phyloP scores from a whole-genome alignment of 23 tunicate species.

The Ciona savignyi region DNA sequence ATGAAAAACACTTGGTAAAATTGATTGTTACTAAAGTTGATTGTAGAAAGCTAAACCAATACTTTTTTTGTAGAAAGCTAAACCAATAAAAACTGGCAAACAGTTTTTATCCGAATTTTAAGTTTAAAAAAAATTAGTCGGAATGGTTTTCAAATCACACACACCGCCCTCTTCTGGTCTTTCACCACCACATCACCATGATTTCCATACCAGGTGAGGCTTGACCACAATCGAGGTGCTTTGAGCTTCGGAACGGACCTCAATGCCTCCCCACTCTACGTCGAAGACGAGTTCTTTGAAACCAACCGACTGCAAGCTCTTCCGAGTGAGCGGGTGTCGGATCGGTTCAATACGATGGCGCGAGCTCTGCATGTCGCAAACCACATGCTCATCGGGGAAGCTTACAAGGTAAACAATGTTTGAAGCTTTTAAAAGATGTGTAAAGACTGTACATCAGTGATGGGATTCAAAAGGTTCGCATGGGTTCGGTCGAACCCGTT shows the following conservation, averaged over 20 bases:
- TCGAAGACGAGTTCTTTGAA: slow-evolving; percentile 93
- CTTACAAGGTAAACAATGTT: slow-evolving; percentile 9
- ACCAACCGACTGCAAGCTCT: slow-evolving; percentile 71
- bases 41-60: too few species aligned
- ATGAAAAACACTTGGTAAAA: too few species aligned
- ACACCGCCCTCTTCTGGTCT: too few species aligned
- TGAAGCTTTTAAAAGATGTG: slow-evolving; percentile 1
- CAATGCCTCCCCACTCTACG: slow-evolving; percentile 95
- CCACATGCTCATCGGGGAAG: slow-evolving; percentile 37
- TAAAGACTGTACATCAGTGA: background rate
- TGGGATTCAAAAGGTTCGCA: too few species aligned
- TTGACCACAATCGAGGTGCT: slow-evolving; percentile 70
- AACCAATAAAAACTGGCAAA: too few species aligned
- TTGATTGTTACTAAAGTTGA: too few species aligned
- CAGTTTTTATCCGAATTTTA: too few species aligned
- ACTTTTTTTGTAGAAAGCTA: too few species aligned
- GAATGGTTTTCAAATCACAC: too few species aligned
- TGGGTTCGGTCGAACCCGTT: too few species aligned
- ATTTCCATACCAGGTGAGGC: slow-evolving; percentile 43
- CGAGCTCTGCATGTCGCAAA: slow-evolving; percentile 63
- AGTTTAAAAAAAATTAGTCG: too few species aligned
- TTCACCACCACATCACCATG: too few species aligned
- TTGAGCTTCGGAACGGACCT: slow-evolving; percentile 85
- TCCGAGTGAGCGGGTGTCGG: slow-evolving; percentile 85
- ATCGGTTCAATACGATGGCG: slow-evolving; percentile 74